Base-by-base conservation (phyloP, 2,113 vertebrate genomes). In the Leiothrix lutea region DNA sequence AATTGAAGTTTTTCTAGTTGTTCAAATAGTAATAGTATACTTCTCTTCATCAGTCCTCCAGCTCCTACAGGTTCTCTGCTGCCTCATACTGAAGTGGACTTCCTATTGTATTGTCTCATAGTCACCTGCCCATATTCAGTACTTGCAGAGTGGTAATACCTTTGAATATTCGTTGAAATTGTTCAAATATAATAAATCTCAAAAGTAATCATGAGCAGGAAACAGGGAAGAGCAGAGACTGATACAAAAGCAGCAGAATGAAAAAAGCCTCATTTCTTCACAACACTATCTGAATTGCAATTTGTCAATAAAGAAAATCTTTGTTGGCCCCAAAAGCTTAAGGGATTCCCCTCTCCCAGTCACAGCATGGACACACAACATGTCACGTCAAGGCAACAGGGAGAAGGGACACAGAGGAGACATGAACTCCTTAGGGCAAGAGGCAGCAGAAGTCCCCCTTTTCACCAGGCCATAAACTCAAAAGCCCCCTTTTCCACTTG, bases 201-300 rank as follows among this genome's bases (percentile, higher is more conserved):
- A 73, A 38, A 86, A 89, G 29, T 10, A 84, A 67, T 12, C 1
- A 1, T 10, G 8, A 50, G 12, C 40, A 91, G 40, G 19, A 79
- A 85, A 72, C 1, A 23, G 9, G 19, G 31, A 71, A 87, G 67
- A 24, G n/a, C 35, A 91, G 53, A 81, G 13, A 70, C 40, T 6
- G 9, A 36, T 8, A 44, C 24, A 71, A 80, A 88, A 75, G 5
- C 54, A 88, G 85, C 12, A 82, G 42, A 61, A 54, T 6, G 21
- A 85, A 25, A 82, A 77, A 69, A 65, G 26, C 9, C 14, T 45
- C 2, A 1, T 42, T 82, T 88, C 42, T 19, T 65, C 23, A 54
- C 2, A 6, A 40, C 18, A 69, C 23, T 2, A 0, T 23, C 51
- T 51, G 51, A 69, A 79, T 61, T 0, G 0, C 15, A 31, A 40